These are phyloP conservation scores for Andricus grossulariae DNA, from an alignment of 1,140 invertebrate genomes.

Conservation along the genomic window DNA sequence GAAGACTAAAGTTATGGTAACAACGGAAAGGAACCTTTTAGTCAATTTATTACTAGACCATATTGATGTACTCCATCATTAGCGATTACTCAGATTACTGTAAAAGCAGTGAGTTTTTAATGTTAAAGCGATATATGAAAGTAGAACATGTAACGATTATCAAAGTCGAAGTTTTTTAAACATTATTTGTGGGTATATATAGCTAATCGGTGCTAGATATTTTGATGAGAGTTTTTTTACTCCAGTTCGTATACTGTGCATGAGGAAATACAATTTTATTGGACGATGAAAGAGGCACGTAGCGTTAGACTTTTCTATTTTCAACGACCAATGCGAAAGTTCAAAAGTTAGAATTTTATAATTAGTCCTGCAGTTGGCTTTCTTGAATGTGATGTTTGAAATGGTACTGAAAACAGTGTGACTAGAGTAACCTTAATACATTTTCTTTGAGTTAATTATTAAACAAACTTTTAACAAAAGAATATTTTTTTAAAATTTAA, in stretches of 20 bases:
- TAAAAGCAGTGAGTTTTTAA: not conserved
- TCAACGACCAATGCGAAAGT: constrained; percentile 18
- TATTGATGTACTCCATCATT: constrained; percentile 28
- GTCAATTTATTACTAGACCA: constrained; percentile 17
- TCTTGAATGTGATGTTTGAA: not conserved
- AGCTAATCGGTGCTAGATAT: constrained; percentile 17
- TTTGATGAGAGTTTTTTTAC: not conserved
- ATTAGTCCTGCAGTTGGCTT: not conserved
- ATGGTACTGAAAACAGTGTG: no score
- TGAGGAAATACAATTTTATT: not conserved
- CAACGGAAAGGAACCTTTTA: constrained; percentile 20
- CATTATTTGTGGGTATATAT: not conserved
- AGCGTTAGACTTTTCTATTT: constrained; percentile 20
- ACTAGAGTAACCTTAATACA: no score
- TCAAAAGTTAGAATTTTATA: constrained; percentile 12
- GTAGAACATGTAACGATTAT: constrained; percentile 19
- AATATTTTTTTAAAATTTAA: no score
- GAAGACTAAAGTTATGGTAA: not conserved
- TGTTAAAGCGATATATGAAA: constrained; percentile 18
- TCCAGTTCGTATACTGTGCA: constrained; percentile 2
- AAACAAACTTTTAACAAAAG: no score
- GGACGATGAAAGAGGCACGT: constrained; percentile 4
- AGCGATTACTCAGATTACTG: not conserved
- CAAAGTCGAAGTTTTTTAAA: not conserved
- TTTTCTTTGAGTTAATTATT: no score